These are phyloP conservation scores for Seriola dumerili DNA, from an alignment of 2,113 vertebrate species.

Conservation along the genomic window DNA sequence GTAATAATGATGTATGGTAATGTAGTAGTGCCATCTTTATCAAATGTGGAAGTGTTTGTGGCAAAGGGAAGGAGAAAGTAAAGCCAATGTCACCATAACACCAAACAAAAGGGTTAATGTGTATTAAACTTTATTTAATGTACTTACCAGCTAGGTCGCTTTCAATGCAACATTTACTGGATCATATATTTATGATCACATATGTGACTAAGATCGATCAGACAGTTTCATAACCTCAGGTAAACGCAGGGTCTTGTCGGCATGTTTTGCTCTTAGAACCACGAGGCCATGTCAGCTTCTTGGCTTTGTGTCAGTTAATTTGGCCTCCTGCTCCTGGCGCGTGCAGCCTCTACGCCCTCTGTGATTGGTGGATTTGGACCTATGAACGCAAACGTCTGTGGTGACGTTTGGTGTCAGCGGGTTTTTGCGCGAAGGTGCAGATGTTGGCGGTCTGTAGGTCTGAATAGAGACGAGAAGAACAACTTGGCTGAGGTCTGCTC, in stretches of 20 bases:
- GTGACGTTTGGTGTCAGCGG: constrained; percentile 54
- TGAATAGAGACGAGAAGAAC: constrained; percentile 22
- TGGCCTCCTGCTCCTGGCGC: constrained; percentile 25
- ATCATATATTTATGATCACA: background rate
- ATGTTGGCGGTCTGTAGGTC: constrained; percentile 60
- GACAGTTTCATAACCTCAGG: background rate
- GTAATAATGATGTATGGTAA: too few species aligned
- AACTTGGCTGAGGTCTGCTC: background rate
- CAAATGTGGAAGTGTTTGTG: too few species aligned
- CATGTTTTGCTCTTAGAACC: constrained; percentile 1
- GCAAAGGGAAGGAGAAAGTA: background rate
- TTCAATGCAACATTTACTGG: too few species aligned
- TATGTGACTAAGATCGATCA: background rate
- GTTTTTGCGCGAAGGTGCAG: constrained; percentile 79
- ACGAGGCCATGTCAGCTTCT: background rate
- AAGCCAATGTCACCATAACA: background rate
- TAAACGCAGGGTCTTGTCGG: background rate
- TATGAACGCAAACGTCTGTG: constrained; percentile 47
- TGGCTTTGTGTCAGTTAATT: background rate
- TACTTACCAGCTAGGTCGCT: too few species aligned
- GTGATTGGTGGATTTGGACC: constrained; percentile 71
- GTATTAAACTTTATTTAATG: too few species aligned
- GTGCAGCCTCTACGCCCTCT: background rate
- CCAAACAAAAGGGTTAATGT: too few species aligned
- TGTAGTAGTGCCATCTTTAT: too few species aligned